These are phyloP conservation scores for Propsilocerus akamusi DNA, from an alignment of 1,140 invertebrate genomes.

Conservation along the genomic window DNA sequence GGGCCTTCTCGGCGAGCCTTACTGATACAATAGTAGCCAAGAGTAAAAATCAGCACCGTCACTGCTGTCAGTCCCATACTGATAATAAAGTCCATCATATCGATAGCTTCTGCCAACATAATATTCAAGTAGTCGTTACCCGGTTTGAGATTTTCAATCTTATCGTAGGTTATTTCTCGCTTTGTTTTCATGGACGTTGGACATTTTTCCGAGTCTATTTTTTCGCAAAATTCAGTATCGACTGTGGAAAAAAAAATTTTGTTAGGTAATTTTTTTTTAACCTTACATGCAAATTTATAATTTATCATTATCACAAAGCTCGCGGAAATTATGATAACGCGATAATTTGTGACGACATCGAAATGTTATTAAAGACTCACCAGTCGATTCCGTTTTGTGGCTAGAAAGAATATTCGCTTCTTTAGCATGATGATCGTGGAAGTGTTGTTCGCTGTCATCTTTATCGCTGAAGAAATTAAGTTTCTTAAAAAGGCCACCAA, in stretches of 20 bases:
- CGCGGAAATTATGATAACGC: too few species aligned
- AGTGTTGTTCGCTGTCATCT: neutral
- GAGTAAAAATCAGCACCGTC: conserved; percentile 47
- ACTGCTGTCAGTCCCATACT: conserved; percentile 40
- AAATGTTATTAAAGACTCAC: neutral
- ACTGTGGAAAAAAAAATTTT: conserved; percentile 6
- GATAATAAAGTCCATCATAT: conserved; percentile 22
- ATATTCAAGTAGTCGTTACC: neutral
- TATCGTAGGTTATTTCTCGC: neutral
- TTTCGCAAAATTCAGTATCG: neutral
- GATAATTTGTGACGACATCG: neutral
- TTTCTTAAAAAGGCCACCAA: neutral
- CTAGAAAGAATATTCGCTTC: neutral
- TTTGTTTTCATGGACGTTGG: neutral
- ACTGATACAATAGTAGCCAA: conserved; percentile 57
- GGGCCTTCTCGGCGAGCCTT: conserved; percentile 41
- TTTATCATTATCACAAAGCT: too few species aligned
- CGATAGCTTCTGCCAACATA: conserved; percentile 12
- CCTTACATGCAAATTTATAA: too few species aligned
- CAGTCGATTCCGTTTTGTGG: neutral
- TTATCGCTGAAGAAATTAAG: neutral
- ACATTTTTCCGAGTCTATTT: conserved; percentile 6
- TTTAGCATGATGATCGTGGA: neutral
- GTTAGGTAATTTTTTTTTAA: too few species aligned
- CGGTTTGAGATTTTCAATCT: too few species aligned